Percentiles rank a stretch among this genome's conserved stretches.
phyloP scores from a whole-genome alignment of 1,140 invertebrate species.

The Aporrectodea caliginosa region DNA sequence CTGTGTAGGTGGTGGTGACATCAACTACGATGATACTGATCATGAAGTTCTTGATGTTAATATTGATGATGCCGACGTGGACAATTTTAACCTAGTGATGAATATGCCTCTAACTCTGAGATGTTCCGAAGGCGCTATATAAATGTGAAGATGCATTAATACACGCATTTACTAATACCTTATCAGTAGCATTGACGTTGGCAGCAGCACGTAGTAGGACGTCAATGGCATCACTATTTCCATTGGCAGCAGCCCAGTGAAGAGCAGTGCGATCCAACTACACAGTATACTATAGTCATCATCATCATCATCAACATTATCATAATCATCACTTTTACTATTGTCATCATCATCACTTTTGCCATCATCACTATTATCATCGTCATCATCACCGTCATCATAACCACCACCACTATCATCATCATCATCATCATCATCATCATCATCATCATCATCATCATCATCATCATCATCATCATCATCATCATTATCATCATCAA shows the following conservation, averaged over 20 bases:
- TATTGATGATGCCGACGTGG: no score
- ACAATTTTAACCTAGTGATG: no score
- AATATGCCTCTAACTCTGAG: no score
- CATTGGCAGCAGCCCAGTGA: slow-evolving; percentile 52
- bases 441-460: neutral
- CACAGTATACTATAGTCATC: neutral
- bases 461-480: no score
- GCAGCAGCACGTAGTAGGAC: slow-evolving; percentile 41
- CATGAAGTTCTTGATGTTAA: no score
- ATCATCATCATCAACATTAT: neutral
- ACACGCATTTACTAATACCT: slow-evolving; percentile 37
- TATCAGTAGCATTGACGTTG: slow-evolving; percentile 49
- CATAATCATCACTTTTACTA: neutral
- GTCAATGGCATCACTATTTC: slow-evolving; percentile 44
- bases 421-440: neutral
- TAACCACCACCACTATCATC: neutral
- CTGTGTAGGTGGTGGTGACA: no score
- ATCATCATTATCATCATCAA: no score
- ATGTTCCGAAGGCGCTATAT: neutral
- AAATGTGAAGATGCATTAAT: neutral
- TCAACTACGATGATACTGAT: no score
- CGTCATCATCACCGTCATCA: neutral
- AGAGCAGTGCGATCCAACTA: slow-evolving; percentile 51
- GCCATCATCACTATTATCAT: neutral
- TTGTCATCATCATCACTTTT: neutral